A percentile compares a stretch with the other conserved stretches of the same genome.
Conservation (phyloP, 2,888 invertebrate genomes). For the Tetheella fluctuosa region DNA sequence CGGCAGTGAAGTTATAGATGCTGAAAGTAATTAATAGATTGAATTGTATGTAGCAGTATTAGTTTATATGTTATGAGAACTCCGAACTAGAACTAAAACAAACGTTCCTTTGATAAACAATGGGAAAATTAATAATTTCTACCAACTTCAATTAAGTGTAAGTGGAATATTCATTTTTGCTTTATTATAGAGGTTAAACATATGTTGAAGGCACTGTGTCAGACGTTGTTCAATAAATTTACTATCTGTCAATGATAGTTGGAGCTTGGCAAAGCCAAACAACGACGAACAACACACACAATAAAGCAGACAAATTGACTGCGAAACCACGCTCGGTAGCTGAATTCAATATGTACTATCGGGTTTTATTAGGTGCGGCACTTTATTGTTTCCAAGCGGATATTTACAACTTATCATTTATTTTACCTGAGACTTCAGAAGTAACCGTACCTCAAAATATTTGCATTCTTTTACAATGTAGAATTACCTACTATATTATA, state of each 20-base stretch:
- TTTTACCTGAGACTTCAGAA: slow-evolving; percentile 26
- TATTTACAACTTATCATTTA: slow-evolving; percentile 48
- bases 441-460: neutral
- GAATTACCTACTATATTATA: too few relatives aligned
- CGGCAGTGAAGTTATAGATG: slow-evolving; percentile 16
- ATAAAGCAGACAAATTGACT: slow-evolving; percentile 78
- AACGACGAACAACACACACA: slow-evolving; percentile 60
- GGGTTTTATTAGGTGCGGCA: slow-evolving; percentile 57
- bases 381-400: slow-evolving; percentile 69
- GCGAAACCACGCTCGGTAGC: slow-evolving; percentile 62
- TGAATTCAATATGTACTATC: slow-evolving; percentile 61
- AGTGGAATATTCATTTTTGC: too few relatives aligned
- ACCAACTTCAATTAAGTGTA: too few relatives aligned
- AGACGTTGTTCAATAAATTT: slow-evolving; percentile 46
- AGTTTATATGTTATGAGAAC: slow-evolving; percentile 33
- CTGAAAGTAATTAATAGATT: slow-evolving; percentile 30
- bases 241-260: slow-evolving; percentile 40
- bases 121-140: slow-evolving; percentile 21
- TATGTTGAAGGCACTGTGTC: neutral
- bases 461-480: neutral
- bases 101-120: slow-evolving; percentile 16
- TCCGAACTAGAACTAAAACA: slow-evolving; percentile 32
- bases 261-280: slow-evolving; percentile 49
- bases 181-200: too few relatives aligned
- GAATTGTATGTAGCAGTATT: slow-evolving; percentile 22